Conservation (phyloP, 1,140 invertebrate species). For the Caenorhabditis tropicalis region DNA sequence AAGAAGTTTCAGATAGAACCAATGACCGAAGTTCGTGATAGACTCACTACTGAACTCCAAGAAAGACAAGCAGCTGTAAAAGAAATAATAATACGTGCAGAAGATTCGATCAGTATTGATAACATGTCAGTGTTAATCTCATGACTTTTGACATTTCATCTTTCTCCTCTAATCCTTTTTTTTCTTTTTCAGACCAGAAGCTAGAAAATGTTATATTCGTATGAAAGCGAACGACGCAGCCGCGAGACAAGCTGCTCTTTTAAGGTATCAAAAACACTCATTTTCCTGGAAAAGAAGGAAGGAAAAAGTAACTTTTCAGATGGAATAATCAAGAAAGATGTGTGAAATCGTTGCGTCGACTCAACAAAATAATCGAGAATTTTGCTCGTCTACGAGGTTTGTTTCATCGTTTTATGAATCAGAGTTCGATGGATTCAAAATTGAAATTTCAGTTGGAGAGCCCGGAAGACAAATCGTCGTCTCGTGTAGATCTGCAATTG, state of each 20-base stretch:
- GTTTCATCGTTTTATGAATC: not conserved
- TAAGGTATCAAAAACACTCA: not conserved
- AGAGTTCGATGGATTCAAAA: not conserved
- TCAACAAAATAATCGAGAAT: slow-evolving; percentile 52
- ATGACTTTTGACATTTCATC: not conserved
- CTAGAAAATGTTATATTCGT: slow-evolving; percentile 50
- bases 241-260: slow-evolving; percentile 33
- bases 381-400: slow-evolving; percentile 35
- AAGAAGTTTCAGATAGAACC: slow-evolving; percentile 46
- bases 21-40: slow-evolving; percentile 38
- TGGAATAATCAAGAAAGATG: slow-evolving; percentile 36
- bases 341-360: slow-evolving; percentile 42
- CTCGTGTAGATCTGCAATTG: slow-evolving; percentile 41
- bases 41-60: slow-evolving; percentile 30
- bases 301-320: too few relatives aligned
- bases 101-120: slow-evolving; percentile 43
- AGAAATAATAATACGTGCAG: slow-evolving; percentile 45
- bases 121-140: slow-evolving; percentile 38
- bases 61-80: slow-evolving; percentile 36
- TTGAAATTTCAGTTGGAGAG: slow-evolving; percentile 33
- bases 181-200: slow-evolving; percentile 13
- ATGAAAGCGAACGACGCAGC: slow-evolving; percentile 43
- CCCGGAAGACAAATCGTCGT: slow-evolving; percentile 46
- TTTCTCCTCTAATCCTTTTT: not conserved
- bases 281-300: too few relatives aligned